Conservation (phyloP, 2,113 vertebrate genomes). For the Ranitomeya imitator region DNA sequence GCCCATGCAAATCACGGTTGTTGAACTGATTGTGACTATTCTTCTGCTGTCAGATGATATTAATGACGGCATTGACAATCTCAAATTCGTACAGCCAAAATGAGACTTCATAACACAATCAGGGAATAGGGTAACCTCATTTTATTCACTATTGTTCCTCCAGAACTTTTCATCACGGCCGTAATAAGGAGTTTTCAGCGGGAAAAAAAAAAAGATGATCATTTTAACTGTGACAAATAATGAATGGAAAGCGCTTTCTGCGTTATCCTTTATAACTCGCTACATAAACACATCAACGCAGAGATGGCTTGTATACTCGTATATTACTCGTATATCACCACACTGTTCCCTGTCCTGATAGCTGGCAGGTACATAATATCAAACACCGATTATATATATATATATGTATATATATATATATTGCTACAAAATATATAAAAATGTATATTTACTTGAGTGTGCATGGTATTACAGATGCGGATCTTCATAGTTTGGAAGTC, state of each 20-base stretch:
- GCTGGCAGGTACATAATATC: not conserved
- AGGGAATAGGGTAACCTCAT: constrained; percentile 43
- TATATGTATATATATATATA: constrained; percentile 3
- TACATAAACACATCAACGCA: not conserved
- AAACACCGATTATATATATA: not conserved
- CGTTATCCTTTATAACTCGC: not conserved
- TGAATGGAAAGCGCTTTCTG: not conserved
- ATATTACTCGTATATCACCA: not conserved
- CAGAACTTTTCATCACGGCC: constrained; percentile 44
- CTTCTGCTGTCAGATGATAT: constrained; percentile 54
- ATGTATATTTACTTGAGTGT: not conserved
- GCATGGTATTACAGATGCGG: not conserved
- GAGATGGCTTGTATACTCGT: not conserved
- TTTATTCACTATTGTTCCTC: constrained; percentile 33
- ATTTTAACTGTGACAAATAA: constrained; percentile 15
- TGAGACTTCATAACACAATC: constrained; percentile 53
- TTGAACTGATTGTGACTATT: constrained; percentile 56
- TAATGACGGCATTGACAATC: constrained; percentile 55
- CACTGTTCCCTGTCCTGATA: not conserved
- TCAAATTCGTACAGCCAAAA: constrained; percentile 54
- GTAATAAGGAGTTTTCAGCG: constrained; percentile 10
- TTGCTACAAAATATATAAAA: constrained; percentile 24
- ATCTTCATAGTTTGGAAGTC: not conserved
- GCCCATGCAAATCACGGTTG: constrained; percentile 50
- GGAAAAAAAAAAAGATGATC: not conserved